These are phyloP conservation scores for Keiferia lycopersicella DNA, from an alignment of 2,888 invertebrate genomes.

Conservation along the genomic window DNA sequence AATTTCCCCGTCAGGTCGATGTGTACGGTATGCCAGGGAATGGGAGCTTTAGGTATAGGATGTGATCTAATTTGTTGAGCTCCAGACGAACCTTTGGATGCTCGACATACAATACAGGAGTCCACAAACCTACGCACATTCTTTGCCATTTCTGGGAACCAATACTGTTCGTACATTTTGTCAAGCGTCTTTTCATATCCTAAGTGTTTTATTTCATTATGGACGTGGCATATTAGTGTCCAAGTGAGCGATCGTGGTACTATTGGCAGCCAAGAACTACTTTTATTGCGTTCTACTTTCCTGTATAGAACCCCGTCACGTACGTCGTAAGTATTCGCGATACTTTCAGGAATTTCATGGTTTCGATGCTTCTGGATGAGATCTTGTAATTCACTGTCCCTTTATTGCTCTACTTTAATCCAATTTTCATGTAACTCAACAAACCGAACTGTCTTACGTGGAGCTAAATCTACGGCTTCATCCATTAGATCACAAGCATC, in stretches of 20 bases:
- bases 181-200: slow-evolving; percentile 19
- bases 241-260: slow-evolving; percentile 31
- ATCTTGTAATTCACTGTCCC: slow-evolving; percentile 25
- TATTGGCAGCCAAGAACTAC: no score
- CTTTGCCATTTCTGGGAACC: slow-evolving; percentile 35
- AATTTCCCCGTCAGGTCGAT: slow-evolving; percentile 34
- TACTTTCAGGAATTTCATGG: not conserved
- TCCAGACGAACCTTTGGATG: slow-evolving; percentile 27
- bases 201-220: slow-evolving; percentile 29
- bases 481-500: no score
- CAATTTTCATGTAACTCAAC: no score
- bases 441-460: no score
- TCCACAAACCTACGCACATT: slow-evolving; percentile 25
- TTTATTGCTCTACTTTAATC: slow-evolving; percentile 24
- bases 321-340: slow-evolving; percentile 16
- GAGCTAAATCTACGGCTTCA: no score
- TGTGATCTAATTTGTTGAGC: slow-evolving; percentile 23
- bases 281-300: no score
- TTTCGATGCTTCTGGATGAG: not conserved
- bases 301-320: no score
- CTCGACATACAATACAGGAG: slow-evolving; percentile 30
- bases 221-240: slow-evolving; percentile 31
- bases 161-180: slow-evolving; percentile 32
- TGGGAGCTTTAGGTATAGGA: slow-evolving; percentile 27
- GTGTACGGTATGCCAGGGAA: slow-evolving; percentile 35